Percentiles rank a stretch among this genome's conserved stretches.
phyloP scores from a whole-genome alignment of 1,140 invertebrate genomes.

The Philotrypesis tridentata region DNA sequence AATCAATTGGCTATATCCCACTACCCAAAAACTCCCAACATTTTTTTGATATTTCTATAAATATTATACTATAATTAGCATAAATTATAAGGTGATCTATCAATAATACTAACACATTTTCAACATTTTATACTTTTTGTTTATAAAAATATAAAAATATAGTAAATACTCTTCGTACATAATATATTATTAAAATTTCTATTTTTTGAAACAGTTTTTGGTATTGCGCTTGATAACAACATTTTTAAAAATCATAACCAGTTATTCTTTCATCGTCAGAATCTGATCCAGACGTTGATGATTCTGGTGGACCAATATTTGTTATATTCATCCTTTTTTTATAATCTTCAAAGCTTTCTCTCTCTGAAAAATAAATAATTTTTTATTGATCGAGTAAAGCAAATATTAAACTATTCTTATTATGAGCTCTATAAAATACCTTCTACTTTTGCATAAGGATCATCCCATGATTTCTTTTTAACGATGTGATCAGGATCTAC shows the following conservation, averaged over 20 bases:
- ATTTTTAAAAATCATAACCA: constrained; percentile 25
- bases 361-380: constrained; percentile 50
- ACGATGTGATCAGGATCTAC: constrained; percentile 58
- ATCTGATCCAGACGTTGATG: constrained; percentile 57
- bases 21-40: neutral
- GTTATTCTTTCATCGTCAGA: constrained; percentile 63
- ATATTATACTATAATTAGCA: neutral
- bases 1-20: neutral
- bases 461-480: constrained; percentile 44
- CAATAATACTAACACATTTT: neutral
- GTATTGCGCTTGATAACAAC: neutral
- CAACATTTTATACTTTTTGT: neutral
- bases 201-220: neutral
- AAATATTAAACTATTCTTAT: constrained; percentile 13
- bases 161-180: neutral
- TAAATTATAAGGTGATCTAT: neutral
- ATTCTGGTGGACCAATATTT: constrained; percentile 57
- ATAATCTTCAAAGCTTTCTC: constrained; percentile 57
- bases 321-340: constrained; percentile 55
- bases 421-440: constrained; percentile 22
- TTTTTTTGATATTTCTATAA: too few species aligned
- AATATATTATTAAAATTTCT: neutral
- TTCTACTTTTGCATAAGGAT: constrained; percentile 18
- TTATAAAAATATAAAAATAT: constrained; percentile 29
- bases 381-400: neutral